Evolutionary conservation across 2,888 invertebrate species (phyloP).

Genomic region (Coelopa pilipes): DNA sequence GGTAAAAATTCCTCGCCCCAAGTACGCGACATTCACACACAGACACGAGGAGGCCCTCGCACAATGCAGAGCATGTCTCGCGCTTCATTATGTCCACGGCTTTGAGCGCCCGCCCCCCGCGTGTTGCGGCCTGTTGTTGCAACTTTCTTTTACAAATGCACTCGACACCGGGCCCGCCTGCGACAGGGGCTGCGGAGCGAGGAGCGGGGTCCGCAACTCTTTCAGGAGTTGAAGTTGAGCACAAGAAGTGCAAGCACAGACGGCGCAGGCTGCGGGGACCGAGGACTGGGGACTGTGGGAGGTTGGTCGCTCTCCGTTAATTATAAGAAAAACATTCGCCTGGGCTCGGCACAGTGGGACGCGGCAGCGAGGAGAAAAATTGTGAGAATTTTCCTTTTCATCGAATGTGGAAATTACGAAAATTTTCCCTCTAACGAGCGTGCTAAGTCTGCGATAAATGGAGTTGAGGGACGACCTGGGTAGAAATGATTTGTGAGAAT

Average conservation of each 20-base stretch:
- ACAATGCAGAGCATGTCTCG: not conserved
- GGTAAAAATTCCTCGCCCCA: conserved; percentile 23
- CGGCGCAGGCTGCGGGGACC: not conserved
- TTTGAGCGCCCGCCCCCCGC: conserved; percentile 3
- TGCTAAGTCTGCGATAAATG: too few relatives aligned
- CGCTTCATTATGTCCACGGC: conserved; percentile 21
- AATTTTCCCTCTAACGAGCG: too few relatives aligned
- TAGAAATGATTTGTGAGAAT: too few relatives aligned
- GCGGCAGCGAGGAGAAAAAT: not conserved
- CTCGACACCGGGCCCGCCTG: not conserved
- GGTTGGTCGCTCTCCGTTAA: conserved; percentile 36
- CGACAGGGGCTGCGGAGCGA: not conserved
- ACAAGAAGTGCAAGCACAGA: conserved; percentile 26
- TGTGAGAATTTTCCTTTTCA: not conserved
- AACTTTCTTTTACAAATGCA: conserved; percentile 25
- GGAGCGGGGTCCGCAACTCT: not conserved
- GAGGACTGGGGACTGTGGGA: not conserved
- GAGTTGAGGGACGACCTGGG: too few relatives aligned
- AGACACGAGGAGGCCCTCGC: not conserved
- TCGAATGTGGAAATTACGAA: too few relatives aligned
- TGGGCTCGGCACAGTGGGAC: conserved; percentile 13
- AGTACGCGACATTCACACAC: not conserved
- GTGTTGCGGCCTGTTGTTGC: conserved; percentile 32
- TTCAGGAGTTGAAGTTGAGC: not conserved
- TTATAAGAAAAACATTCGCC: conserved; percentile 15